Conservation (phyloP, 2,113 vertebrate species). For the Chlorodrepanis virens region DNA sequence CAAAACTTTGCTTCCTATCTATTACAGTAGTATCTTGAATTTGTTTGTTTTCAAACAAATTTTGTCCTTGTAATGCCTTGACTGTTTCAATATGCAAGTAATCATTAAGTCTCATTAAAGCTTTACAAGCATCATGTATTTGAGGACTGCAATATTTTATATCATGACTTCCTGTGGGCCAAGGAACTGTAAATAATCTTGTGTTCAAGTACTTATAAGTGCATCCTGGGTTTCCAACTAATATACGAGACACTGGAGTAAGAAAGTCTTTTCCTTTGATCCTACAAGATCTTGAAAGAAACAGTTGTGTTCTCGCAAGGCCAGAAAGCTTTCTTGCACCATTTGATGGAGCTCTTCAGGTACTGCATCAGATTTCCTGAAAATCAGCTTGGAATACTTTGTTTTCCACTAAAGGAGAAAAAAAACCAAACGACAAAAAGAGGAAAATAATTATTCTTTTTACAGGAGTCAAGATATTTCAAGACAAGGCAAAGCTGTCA, state of each 20-base stretch:
- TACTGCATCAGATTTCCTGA: constrained; percentile 78
- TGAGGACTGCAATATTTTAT: constrained; percentile 79
- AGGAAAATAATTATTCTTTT: background rate
- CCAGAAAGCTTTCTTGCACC: constrained; percentile 83
- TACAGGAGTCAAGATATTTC: background rate
- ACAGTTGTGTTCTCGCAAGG: constrained; percentile 78
- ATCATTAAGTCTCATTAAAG: constrained; percentile 88
- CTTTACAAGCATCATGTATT: constrained; percentile 83
- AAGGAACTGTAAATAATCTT: constrained; percentile 93
- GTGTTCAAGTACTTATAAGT: constrained; percentile 96
- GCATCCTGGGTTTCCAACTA: constrained; percentile 88
- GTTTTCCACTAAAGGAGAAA: constrained; percentile 84
- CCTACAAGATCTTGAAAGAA: constrained; percentile 89
- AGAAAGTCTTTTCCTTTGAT: constrained; percentile 90
- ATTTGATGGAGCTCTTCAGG: constrained; percentile 80
- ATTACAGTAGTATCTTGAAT: background rate
- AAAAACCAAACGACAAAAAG: background rate
- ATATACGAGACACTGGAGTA: constrained; percentile 88
- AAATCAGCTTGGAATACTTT: constrained; percentile 86
- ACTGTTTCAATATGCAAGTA: constrained; percentile 80
- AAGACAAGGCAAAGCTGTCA: background rate
- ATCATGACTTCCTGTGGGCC: constrained; percentile 78
- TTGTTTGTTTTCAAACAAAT: constrained; percentile 34
- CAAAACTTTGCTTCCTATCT: constrained; percentile 31
- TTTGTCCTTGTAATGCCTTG: constrained; percentile 61